Evolutionary conservation across 2,888 invertebrate species (phyloP).

Genomic region (Syritta pipiens): DNA sequence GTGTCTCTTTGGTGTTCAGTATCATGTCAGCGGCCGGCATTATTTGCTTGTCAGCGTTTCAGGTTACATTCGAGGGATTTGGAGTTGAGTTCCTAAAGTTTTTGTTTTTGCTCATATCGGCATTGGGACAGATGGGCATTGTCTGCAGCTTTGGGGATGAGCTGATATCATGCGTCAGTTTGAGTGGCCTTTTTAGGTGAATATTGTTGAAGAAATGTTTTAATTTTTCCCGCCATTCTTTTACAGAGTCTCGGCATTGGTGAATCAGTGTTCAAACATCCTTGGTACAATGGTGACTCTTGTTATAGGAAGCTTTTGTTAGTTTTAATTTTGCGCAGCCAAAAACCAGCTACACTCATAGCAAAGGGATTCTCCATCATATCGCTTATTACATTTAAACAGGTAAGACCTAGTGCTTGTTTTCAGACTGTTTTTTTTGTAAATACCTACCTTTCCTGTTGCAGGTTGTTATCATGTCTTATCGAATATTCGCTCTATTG

Average conservation of each 20-base stretch:
- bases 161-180: conserved; percentile 63
- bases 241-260: conserved; percentile 71
- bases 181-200: not conserved
- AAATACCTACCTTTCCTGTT: not conserved
- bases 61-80: conserved; percentile 65
- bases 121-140: conserved; percentile 69
- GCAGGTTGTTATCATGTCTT: conserved; percentile 72
- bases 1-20: conserved; percentile 58
- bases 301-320: conserved; percentile 72
- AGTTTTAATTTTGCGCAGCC: conserved; percentile 72
- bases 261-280: conserved; percentile 71
- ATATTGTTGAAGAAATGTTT: not conserved
- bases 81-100: conserved; percentile 68
- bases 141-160: conserved; percentile 70
- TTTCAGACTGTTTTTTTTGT: not conserved
- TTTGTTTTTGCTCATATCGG: conserved; percentile 57
- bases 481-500: conserved; percentile 71
- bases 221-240: no score
- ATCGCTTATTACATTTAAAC: conserved; percentile 72
- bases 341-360: conserved; percentile 70
- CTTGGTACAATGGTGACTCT: conserved; percentile 72
- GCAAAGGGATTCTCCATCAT: conserved; percentile 73
- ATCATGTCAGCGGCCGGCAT: conserved; percentile 66
- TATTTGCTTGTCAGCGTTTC: conserved; percentile 69
- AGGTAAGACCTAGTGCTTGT: conserved; percentile 60